These are phyloP conservation scores for Sinocyclocheilus maitianheensis DNA, from an alignment of 2,113 vertebrate genomes.

Conservation along the genomic window DNA sequence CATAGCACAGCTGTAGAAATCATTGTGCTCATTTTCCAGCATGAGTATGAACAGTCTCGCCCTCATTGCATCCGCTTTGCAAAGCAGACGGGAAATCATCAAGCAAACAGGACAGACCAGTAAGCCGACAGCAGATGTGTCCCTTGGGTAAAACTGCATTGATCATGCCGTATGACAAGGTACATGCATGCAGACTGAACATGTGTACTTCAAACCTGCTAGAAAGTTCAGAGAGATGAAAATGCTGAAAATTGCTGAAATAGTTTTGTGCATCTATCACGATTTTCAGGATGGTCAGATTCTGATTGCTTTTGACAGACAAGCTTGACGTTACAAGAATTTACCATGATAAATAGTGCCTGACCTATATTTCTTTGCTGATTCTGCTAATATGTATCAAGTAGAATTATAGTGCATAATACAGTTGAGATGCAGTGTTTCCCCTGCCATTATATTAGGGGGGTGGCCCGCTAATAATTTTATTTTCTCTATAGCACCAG, in stretches of 20 bases:
- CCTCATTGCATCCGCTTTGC: neutral
- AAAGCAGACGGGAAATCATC: neutral
- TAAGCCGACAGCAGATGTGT: neutral
- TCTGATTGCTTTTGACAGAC: neutral
- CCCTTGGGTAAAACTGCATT: neutral
- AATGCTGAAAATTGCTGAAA: neutral
- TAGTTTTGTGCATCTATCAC: too few species aligned
- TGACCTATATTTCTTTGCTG: neutral
- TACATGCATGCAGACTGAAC: neutral
- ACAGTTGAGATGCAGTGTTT: neutral
- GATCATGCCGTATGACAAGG: neutral
- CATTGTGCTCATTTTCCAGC: neutral
- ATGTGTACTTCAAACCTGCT: neutral
- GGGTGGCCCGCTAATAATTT: too few species aligned
- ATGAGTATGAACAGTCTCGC: neutral
- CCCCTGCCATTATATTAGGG: too few species aligned
- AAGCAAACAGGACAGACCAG: slow-evolving; percentile 10
- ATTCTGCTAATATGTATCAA: neutral
- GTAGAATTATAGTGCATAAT: neutral
- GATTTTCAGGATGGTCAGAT: too few species aligned
- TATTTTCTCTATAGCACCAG: too few species aligned
- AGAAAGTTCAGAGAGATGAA: neutral
- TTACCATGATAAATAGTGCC: neutral
- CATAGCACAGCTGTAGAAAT: neutral
- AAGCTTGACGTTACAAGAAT: neutral